Percentiles rank a stretch among this genome's conserved stretches.
phyloP scores from a whole-genome alignment of 2,888 invertebrate genomes.

The Noctua comes region DNA sequence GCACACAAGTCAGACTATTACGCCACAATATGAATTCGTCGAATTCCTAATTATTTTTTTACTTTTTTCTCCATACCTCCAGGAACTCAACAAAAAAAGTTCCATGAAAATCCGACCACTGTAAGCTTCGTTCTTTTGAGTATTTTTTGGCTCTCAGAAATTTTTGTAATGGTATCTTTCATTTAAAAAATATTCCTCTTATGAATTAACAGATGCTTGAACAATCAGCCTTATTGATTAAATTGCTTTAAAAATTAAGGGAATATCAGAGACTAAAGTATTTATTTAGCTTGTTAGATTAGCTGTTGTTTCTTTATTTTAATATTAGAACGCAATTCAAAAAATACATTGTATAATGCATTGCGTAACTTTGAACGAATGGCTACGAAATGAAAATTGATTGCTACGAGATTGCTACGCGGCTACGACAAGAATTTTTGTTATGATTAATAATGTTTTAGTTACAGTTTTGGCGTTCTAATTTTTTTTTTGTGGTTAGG shows the following conservation, averaged over 20 bases:
- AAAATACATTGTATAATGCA: neutral
- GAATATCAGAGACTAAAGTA: no score
- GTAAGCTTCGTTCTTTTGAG: neutral
- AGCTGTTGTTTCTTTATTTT: no score
- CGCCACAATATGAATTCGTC: neutral
- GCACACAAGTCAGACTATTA: neutral
- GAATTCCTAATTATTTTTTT: neutral
- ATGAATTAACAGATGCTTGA: no score
- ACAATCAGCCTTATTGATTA: no score
- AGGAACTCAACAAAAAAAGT: no score
- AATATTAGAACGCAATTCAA: neutral
- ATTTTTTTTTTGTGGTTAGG: no score
- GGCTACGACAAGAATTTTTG: slow-evolving; percentile 7
- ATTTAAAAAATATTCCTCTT: no score
- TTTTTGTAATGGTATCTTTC: no score
- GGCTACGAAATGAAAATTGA: slow-evolving; percentile 29
- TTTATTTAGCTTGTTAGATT: no score
- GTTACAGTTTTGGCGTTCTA: neutral
- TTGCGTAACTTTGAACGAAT: neutral
- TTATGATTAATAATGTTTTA: neutral
- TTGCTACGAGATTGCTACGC: slow-evolving; percentile 53
- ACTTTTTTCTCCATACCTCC: neutral
- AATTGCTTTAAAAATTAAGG: no score
- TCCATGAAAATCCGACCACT: no score
- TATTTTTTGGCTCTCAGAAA: no score